Conservation (phyloP, 2,113 vertebrate genomes). For the Lichenostomus cassidix region DNA sequence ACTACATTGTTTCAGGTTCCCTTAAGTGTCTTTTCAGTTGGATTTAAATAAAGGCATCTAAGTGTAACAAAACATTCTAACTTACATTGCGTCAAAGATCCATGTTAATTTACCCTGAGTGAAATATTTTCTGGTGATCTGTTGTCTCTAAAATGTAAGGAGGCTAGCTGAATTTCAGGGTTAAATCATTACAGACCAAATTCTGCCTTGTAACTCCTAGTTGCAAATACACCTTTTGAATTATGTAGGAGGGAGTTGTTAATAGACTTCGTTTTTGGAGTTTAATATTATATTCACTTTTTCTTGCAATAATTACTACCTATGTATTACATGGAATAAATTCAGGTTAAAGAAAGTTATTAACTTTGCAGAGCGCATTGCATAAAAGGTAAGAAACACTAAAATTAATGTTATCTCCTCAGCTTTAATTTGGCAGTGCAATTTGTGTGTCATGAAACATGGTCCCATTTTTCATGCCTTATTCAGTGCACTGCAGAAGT, state of each 20-base stretch:
- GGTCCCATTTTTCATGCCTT: not conserved
- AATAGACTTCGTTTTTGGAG: not conserved
- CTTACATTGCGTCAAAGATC: not conserved
- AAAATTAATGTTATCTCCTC: not conserved
- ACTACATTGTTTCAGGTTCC: not conserved
- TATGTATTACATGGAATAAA: not conserved
- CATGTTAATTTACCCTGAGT: not conserved
- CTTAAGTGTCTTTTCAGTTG: not conserved
- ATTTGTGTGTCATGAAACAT: not conserved
- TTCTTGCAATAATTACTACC: not conserved
- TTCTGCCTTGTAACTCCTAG: not conserved
- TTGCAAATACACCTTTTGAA: not conserved
- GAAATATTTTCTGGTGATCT: not conserved
- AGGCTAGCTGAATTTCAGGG: not conserved
- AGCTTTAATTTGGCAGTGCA: not conserved
- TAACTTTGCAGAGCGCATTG: not conserved
- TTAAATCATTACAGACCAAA: not conserved
- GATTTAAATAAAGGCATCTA: not conserved
- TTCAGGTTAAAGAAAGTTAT: not conserved
- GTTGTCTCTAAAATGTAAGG: not conserved
- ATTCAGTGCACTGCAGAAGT: not conserved
- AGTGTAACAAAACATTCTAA: not conserved
- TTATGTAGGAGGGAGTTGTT: not conserved
- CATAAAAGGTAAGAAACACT: not conserved
- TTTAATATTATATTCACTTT: not conserved